These are phyloP conservation scores for Allophyes oxyacanthae DNA, from an alignment of 2,888 invertebrate genomes.

Conservation along the genomic window DNA sequence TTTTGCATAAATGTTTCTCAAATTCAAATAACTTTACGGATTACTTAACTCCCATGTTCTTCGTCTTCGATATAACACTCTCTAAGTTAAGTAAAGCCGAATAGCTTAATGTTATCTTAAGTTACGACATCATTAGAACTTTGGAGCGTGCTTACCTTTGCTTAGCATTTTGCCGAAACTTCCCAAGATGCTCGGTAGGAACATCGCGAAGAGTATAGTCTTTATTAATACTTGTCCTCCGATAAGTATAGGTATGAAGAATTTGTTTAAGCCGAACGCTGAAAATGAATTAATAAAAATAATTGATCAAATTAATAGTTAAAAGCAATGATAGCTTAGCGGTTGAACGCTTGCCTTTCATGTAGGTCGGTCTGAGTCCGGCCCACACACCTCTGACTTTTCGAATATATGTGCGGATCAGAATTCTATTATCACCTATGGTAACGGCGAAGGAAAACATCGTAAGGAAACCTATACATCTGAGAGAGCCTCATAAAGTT, in stretches of 20 bases:
- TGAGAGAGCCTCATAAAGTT: no score
- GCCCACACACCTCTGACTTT: no score
- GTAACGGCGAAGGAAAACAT: no score
- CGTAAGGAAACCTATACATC: no score
- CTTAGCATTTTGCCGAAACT: slow-evolving; percentile 95
- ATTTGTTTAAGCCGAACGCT: slow-evolving; percentile 94
- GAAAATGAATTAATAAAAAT: slow-evolving; percentile 78
- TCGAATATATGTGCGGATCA: no score
- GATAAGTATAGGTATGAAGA: slow-evolving; percentile 94
- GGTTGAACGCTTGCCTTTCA: no score
- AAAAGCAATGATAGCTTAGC: no score
- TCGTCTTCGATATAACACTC: neutral
- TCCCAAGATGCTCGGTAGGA: slow-evolving; percentile 95
- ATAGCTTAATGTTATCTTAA: slow-evolving; percentile 21
- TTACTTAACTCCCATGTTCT: slow-evolving; percentile 13
- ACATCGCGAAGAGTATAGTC: slow-evolving; percentile 94
- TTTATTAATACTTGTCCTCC: slow-evolving; percentile 94
- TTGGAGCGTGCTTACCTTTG: slow-evolving; percentile 90
- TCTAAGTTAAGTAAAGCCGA: slow-evolving; percentile 11
- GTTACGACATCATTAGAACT: slow-evolving; percentile 36
- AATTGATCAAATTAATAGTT: no score
- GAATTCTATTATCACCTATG: no score
- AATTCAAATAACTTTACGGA: slow-evolving; percentile 9
- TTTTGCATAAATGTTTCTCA: neutral
- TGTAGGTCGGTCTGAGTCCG: no score